Percentiles rank a stretch among this genome's conserved stretches.
These are phyloP conservation scores for Meiosimyza platycephala DNA, from an alignment of 2,888 invertebrate genomes.

Conservation along the genomic window DNA sequence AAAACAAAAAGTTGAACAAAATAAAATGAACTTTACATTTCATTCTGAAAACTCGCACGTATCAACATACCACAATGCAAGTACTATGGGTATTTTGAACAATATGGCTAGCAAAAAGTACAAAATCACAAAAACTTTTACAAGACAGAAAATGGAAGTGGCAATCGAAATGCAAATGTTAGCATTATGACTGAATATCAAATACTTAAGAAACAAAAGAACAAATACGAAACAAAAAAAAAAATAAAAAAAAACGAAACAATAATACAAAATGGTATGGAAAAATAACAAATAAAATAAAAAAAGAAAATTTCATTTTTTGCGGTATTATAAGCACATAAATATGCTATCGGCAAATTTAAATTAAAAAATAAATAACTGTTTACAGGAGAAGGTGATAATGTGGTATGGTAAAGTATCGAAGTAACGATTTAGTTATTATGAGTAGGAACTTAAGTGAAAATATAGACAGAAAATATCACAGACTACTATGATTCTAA, in stretches of 20 bases:
- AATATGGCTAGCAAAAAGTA: neutral
- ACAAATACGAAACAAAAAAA: conserved; percentile 10
- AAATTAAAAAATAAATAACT: conserved; percentile 24
- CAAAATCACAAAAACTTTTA: neutral
- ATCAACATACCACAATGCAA: neutral
- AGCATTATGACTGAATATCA: neutral
- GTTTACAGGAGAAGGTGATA: too few species aligned
- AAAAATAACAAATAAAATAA: conserved; percentile 26
- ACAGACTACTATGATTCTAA: too few species aligned
- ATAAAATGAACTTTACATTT: neutral
- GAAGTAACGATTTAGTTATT: too few species aligned
- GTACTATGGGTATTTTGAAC: neutral
- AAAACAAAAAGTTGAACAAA: neutral
- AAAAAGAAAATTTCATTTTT: neutral
- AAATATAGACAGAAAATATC: too few species aligned
- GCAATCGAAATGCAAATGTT: neutral
- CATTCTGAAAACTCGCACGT: neutral
- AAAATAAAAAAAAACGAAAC: conserved; percentile 24
- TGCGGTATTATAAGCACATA: conserved; percentile 5
- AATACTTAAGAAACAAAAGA: conserved; percentile 7
- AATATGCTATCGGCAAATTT: conserved; percentile 1
- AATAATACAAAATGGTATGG: conserved; percentile 1
- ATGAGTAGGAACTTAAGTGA: too few species aligned
- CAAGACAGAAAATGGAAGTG: neutral
- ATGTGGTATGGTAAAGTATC: too few species aligned